A percentile compares a stretch with the other conserved stretches of the same genome.
Evolutionary conservation across 2,888 invertebrate genomes (phyloP).

Genomic region (Fabriciana adippe): DNA sequence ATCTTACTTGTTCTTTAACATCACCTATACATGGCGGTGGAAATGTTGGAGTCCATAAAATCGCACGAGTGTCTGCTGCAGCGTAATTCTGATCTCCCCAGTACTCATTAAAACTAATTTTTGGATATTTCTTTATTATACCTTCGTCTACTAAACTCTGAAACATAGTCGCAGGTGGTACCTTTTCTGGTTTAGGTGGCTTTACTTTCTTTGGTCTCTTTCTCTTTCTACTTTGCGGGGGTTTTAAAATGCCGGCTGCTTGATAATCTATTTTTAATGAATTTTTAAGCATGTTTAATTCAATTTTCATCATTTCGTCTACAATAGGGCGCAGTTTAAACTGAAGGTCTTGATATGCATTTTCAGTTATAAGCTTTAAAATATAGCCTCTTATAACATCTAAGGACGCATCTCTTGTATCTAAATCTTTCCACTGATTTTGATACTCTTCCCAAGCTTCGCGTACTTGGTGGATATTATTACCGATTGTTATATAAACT

Average conservation of each 20-base stretch:
- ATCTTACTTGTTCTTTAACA: constrained; percentile 81
- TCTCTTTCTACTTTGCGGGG: constrained; percentile 59
- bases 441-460: constrained; percentile 61
- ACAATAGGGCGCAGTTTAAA: constrained; percentile 85
- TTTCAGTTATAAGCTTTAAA: constrained; percentile 84
- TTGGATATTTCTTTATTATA: constrained; percentile 85
- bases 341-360: constrained; percentile 85
- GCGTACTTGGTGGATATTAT: constrained; percentile 48
- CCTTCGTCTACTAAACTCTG: constrained; percentile 87
- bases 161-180: constrained; percentile 85
- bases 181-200: constrained; percentile 84
- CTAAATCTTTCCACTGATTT: constrained; percentile 65
- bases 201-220: constrained; percentile 69
- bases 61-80: constrained; percentile 75
- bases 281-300: constrained; percentile 77
- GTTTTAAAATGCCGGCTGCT: constrained; percentile 45
- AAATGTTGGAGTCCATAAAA: constrained; percentile 68
- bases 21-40: constrained; percentile 83
- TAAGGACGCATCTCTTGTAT: constrained; percentile 69
- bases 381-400: constrained; percentile 84
- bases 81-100: constrained; percentile 86
- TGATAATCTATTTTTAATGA: constrained; percentile 74
- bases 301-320: constrained; percentile 85
- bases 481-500: constrained; percentile 57
- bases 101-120: constrained; percentile 82